Evolutionary conservation across 2,888 invertebrate species (phyloP).

Genomic region (Deilephila porcellus): DNA sequence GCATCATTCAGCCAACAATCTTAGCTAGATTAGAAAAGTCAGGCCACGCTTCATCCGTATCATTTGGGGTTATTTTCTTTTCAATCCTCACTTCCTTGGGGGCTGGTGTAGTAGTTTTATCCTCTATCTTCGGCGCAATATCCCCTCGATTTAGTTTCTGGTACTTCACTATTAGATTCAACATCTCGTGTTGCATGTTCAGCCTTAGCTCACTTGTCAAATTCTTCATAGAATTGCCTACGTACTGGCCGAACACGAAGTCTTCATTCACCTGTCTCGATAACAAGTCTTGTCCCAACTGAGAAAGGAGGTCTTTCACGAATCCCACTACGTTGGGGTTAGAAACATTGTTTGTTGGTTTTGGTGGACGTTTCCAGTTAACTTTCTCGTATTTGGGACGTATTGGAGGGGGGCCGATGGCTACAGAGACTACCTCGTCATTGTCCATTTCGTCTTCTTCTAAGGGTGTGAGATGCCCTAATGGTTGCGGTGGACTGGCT

Average conservation of each 20-base stretch:
- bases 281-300: slow-evolving; percentile 69
- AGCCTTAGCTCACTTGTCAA: slow-evolving; percentile 61
- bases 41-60: slow-evolving; percentile 74
- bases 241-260: slow-evolving; percentile 78
- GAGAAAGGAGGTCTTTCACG: slow-evolving; percentile 64
- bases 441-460: slow-evolving; percentile 77
- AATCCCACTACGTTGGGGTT: slow-evolving; percentile 53
- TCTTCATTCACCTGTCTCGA: slow-evolving; percentile 70
- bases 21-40: slow-evolving; percentile 75
- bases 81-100: slow-evolving; percentile 56
- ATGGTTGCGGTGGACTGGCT: slow-evolving; percentile 57
- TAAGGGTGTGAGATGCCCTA: slow-evolving; percentile 71
- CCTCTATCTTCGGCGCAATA: slow-evolving; percentile 34
- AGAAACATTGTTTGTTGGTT: slow-evolving; percentile 35
- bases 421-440: slow-evolving; percentile 76
- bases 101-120: slow-evolving; percentile 28
- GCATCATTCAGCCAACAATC: slow-evolving; percentile 60
- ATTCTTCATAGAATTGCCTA: slow-evolving; percentile 72
- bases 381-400: slow-evolving; percentile 68
- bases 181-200: slow-evolving; percentile 72
- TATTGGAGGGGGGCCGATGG: slow-evolving; percentile 72
- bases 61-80: slow-evolving; percentile 56
- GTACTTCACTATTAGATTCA: slow-evolving; percentile 70
- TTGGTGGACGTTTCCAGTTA: slow-evolving; percentile 32
- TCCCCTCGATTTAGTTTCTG: slow-evolving; percentile 53